Conservation (phyloP, 2,888 invertebrate species). For the Phragmatobia fuliginosa region DNA sequence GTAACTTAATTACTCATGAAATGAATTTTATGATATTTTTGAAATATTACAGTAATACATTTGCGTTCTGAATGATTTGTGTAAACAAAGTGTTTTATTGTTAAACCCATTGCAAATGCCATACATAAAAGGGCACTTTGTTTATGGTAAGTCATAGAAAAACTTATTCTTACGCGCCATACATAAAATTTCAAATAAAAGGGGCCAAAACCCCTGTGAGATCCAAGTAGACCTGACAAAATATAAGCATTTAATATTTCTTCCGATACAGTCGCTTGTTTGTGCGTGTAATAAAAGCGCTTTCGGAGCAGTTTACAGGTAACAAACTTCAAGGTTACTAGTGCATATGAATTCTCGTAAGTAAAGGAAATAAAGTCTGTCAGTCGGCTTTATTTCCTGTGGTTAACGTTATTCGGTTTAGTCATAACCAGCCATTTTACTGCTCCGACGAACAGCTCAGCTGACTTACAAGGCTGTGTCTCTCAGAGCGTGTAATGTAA, state of each 20-base stretch:
- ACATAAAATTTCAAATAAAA: background rate
- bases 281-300: background rate
- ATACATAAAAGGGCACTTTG: background rate
- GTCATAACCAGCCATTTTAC: conserved; percentile 58
- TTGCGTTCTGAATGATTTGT: no score
- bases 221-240: no score
- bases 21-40: no score
- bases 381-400: conserved; percentile 62
- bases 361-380: conserved; percentile 66
- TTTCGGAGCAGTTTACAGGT: conserved; percentile 5
- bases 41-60: no score
- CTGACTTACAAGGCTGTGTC: conserved; percentile 63
- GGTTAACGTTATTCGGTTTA: conserved; percentile 43
- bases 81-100: no score
- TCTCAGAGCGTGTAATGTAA: conserved; percentile 57
- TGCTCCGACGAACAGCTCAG: conserved; percentile 48
- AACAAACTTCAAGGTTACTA: conserved; percentile 21
- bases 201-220: no score
- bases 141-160: background rate
- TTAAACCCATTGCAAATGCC: background rate
- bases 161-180: background rate
- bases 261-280: background rate
- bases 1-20: no score
- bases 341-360: conserved; percentile 61
- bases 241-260: no score